Evolutionary conservation across 2,888 invertebrate genomes (phyloP), one percentile per base, ranked within the genome.

Genomic region (Tachina grossa): DNA sequence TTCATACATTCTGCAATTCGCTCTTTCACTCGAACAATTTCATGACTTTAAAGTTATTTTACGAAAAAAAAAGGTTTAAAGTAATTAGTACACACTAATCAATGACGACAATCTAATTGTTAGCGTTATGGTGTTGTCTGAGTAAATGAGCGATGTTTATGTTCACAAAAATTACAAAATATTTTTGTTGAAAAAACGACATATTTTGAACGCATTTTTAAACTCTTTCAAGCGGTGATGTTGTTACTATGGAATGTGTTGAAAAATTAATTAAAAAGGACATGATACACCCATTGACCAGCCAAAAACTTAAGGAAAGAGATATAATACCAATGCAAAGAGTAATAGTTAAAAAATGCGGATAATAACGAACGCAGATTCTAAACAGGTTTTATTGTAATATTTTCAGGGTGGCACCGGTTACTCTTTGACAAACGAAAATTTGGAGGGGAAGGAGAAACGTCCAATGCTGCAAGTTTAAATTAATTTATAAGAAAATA

Each of bases 241-340:
- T 99, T 9, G 96, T 99, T 2, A 99, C 99, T 0, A 94, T 97
- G 95, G 98, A 99, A 91, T 99, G 98, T 93, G 96, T 98, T 6
- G 98, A 99, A 89, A 98, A 98, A 91, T 94, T 99, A 16, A 97
- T 99, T 75, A 98, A 97, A 90, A 98, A 97, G 90, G 99, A 99
- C 92, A 98, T 98, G 98, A 93, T 97, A 31, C 98, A 99, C 93
- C 99, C 99, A 0, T 94, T 98, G 31, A 98, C 97, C 71, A 96
- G 95, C 76, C 95, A 97, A 83, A 96, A 96, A 91, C 91, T 98
- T 9, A 96, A 94, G 69, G 98, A 98, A 87, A 96, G 95, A 88
- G 99, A 99, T 91, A 97, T 99, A 43, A 98, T 99, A 90, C 94
- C 94, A 8, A 92, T 99, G 90, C 97, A 99, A 92, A 95, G 98